Base-by-base conservation (phyloP, 2,888 invertebrate species). In the Eudiplozoon nipponicum region DNA sequence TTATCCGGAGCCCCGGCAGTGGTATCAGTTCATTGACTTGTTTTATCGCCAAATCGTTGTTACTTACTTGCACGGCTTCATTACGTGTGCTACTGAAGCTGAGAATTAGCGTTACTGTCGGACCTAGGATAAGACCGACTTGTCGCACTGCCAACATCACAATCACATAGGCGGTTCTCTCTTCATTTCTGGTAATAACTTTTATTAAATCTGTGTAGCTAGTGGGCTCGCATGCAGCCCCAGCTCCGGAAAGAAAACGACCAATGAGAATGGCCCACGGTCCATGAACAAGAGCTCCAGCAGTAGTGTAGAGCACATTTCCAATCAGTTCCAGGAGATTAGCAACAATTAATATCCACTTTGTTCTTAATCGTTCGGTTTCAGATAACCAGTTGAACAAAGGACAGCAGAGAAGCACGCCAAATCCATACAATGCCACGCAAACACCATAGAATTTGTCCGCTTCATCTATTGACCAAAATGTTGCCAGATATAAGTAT, bases 281-380 rank as follows among this genome's bases (percentile, higher is more conserved):
- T n/a, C n/a, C n/a, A n/a, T n/a, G n/a, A n/a, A n/a, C n/a, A n/a
- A n/a, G n/a, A 15, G 19, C 26, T 11, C 17, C 19, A 19, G 39
- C 41, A 2, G 31, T 18, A 22, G 41, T 19, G n/a, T 41, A 41
- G 7, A 41, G 22, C 15, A 41, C 20, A 26, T 41, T 41, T 20
- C 41, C 41, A 31, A 38, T 29, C 4, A 41, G 41, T 29, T 41
- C 41, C 3, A 41, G 21, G n/a, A 28, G 38, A 41, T 41, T 41
- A 13, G 22, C 17, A 7, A 41, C n/a, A 11, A 41, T 20, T 11
- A 41, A 15, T 9, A 41, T n/a, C 22, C 28, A n/a, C 15, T 40
- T 38, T 3, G 26, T 21, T 28, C 39, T 3, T 7, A 42, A 17
- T 2, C 39, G 28, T 28, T 31, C n/a, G n/a, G n/a, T n/a, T n/a